Evolutionary conservation across 2,888 invertebrate species (phyloP).

Genomic region (Caenorhabditis japonica): DNA sequence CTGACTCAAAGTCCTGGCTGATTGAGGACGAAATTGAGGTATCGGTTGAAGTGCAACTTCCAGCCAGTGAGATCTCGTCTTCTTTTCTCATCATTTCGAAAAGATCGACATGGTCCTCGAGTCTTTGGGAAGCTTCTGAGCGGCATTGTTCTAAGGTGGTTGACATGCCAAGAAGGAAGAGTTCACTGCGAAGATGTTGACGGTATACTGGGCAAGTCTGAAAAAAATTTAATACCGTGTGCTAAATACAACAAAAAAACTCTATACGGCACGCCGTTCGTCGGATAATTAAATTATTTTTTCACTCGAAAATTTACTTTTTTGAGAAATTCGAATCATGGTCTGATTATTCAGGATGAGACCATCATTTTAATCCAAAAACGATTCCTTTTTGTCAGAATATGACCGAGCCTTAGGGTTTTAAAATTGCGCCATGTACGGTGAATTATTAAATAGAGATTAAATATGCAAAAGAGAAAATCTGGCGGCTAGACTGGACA

Average conservation of each 20-base stretch:
- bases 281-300: no score
- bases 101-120: conserved; percentile 88
- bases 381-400: no score
- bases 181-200: conserved; percentile 92
- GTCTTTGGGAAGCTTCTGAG: conserved; percentile 61
- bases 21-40: conserved; percentile 48
- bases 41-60: conserved; percentile 78
- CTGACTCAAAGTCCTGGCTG: conserved; percentile 81
- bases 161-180: conserved; percentile 95
- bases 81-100: conserved; percentile 95
- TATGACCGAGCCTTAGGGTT: no score
- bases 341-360: no score
- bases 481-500: not conserved
- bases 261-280: no score
- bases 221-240: conserved; percentile 34
- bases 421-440: no score
- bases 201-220: conserved; percentile 88
- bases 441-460: no score
- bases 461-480: not conserved
- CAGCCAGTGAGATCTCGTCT: conserved; percentile 93
- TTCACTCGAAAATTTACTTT: no score
- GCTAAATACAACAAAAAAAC: no score
- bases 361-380: no score
- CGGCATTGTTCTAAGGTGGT: conserved; percentile 80
- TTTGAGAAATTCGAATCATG: no score